A percentile compares a stretch with the other conserved stretches of the same genome.
Conservation (phyloP, 2,888 invertebrate species). For the Caenorhabditis uteleia region DNA sequence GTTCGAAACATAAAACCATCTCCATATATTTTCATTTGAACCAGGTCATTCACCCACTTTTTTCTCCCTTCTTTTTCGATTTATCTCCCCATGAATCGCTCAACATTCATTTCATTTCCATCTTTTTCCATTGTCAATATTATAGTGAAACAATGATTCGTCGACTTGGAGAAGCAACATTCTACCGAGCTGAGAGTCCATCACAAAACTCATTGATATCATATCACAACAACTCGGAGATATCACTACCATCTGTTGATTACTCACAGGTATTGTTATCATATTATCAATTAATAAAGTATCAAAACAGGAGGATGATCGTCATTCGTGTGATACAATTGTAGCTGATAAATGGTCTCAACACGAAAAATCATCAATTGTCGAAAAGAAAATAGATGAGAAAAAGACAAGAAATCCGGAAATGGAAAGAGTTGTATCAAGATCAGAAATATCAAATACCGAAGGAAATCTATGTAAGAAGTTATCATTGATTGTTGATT, state of each 20-base stretch:
- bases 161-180: conserved; percentile 29
- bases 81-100: not conserved
- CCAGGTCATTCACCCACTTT: no score
- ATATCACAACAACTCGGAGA: conserved; percentile 24
- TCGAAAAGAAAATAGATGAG: not conserved
- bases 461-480: conserved; percentile 36
- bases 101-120: not conserved
- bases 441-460: conserved; percentile 18
- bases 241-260: conserved; percentile 30
- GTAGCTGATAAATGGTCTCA: conserved; percentile 30
- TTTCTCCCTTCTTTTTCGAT: not conserved
- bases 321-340: conserved; percentile 28
- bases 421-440: conserved; percentile 13
- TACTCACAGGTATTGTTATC: conserved; percentile 16
- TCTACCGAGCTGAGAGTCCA: conserved; percentile 36
- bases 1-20: no score
- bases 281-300: not conserved
- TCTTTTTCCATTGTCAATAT: not conserved
- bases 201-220: conserved; percentile 22
- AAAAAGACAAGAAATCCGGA: not conserved
- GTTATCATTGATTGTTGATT: conserved; percentile 34
- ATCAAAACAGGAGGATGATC: conserved; percentile 11
- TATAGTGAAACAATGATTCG: conserved; percentile 34
- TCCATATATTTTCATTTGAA: no score
- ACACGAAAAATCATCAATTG: not conserved